Evolutionary conservation across 2,888 invertebrate genomes (phyloP), one percentile per base, ranked within the genome.

Genomic region (Peribatodes rhomboidaria): DNA sequence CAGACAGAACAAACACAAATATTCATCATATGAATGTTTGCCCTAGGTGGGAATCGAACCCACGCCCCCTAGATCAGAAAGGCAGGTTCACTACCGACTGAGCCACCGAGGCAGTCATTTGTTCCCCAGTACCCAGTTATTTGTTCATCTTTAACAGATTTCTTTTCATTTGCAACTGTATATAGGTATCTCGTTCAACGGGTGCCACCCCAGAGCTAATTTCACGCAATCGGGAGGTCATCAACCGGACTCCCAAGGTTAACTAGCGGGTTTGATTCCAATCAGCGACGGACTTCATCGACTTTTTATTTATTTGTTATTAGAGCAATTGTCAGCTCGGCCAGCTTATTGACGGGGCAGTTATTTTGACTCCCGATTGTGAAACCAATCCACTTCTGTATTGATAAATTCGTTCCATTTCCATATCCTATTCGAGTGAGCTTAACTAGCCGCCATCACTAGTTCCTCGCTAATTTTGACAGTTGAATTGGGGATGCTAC

Each of bases 161-260:
- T 27, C 27, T 27, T 27, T 27, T 27, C 6, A 6, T 27, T 27
- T 27, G 27, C 27, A 4, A 27, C 27, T 4, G 27, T 27, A 27
- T 6, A 0, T 13, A n/a, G 1, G 4, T 37, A 11, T 13, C 13
- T 18, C 27, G 14, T 2, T 14, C 31, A 16, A 16, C 11, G 10
- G 35, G 62, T 46, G 59, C 44, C 37, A 35, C 72, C 73, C 69
- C 72, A 73, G 83, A n/a, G 83, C 84, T 85, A 91, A 91, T 91
- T 91, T 90, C 86, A 90, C 89, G 82, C 86, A 83, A 85, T 87
- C 86, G 81, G 76, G 54, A 68, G 66, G 84, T 88, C 86, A 89
- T 90, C 90, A 89, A 83, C 84, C 79, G 81, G 86, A 87, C 80
- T 76, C 84, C 35, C 27, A 67, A 67, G 76, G 76, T 72, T 71